Percentiles rank a stretch among this genome's conserved stretches.
Conservation (phyloP, 2,797 vertebrate species). For the Aratinga solstitialis region DNA sequence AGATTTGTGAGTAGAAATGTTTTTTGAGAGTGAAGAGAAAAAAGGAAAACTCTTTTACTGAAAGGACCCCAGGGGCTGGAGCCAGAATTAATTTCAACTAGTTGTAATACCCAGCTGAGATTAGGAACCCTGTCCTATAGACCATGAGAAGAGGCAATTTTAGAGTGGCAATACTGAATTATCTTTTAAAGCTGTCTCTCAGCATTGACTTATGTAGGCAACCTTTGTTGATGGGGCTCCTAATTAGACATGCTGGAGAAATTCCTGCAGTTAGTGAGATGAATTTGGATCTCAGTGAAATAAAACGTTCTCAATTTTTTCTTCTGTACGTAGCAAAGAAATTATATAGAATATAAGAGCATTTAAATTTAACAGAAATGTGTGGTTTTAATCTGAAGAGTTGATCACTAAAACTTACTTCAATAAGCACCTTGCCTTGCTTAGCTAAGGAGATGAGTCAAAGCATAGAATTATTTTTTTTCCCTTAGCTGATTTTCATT, state of each 20-base stretch:
- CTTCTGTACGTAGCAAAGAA: background rate
- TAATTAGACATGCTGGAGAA: slow-evolving; percentile 60
- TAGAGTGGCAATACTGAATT: slow-evolving; percentile 45
- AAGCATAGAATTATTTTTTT: background rate
- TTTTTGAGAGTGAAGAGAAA: background rate
- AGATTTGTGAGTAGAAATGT: background rate
- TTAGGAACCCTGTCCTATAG: slow-evolving; percentile 37
- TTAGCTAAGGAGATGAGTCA: background rate
- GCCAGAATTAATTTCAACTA: slow-evolving; percentile 55
- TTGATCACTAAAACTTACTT: background rate
- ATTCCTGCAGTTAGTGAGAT: slow-evolving; percentile 47
- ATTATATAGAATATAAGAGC: background rate
- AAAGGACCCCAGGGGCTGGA: slow-evolving; percentile 1
- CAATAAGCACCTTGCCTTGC: background rate
- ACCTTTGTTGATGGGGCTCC: slow-evolving; percentile 39
- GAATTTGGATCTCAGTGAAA: slow-evolving; percentile 35
- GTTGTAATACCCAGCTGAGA: slow-evolving; percentile 50
- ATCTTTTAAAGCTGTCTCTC: slow-evolving; percentile 51
- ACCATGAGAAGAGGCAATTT: slow-evolving; percentile 43
- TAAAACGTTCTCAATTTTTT: slow-evolving; percentile 2
- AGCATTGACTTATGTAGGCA: slow-evolving; percentile 20
- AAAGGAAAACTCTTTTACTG: background rate
- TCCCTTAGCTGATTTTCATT: background rate
- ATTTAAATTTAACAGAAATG: background rate
- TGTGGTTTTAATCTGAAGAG: background rate